Conservation (phyloP, 2,888 invertebrate genomes). For the Drosophila anomalata region DNA sequence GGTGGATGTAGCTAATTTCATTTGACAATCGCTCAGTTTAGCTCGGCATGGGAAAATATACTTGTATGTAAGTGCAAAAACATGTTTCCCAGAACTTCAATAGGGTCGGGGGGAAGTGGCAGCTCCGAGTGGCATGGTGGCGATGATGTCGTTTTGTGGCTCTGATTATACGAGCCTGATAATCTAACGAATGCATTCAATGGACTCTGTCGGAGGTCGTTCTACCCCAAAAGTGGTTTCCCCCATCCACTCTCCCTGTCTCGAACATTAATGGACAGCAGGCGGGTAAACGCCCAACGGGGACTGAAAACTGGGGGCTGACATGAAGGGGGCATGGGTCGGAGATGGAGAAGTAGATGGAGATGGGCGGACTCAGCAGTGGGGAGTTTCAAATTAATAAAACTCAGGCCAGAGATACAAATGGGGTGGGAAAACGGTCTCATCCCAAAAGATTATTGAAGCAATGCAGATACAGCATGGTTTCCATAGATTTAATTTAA, state of each 20-base stretch:
- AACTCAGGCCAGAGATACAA: neutral
- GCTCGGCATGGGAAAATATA: conserved; percentile 9
- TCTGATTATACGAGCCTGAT: conserved; percentile 45
- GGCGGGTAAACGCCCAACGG: conserved; percentile 41
- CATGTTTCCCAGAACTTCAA: conserved; percentile 60
- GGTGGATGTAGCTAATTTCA: conserved; percentile 69
- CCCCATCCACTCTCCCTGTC: conserved; percentile 11
- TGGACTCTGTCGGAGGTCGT: conserved; percentile 51
- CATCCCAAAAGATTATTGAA: conserved; percentile 9
- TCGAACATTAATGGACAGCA: conserved; percentile 37
- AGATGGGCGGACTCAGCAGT: conserved; percentile 34
- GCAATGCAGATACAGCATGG: neutral
- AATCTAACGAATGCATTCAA: conserved; percentile 68
- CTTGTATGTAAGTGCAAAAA: conserved; percentile 70
- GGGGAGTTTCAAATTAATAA: conserved; percentile 32
- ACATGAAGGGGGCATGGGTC: conserved; percentile 4
- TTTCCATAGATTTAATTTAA: neutral
- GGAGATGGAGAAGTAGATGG: conserved; percentile 9
- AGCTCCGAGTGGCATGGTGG: conserved; percentile 26
- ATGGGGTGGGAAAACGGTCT: neutral
- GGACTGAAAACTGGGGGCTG: conserved; percentile 14
- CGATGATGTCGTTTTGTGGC: conserved; percentile 56
- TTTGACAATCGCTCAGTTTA: conserved; percentile 66
- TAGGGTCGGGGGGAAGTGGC: conserved; percentile 1
- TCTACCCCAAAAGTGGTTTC: conserved; percentile 30